phyloP scores from a whole-genome alignment of 2,888 invertebrate genomes.

The Cataglyphis albicans region DNA sequence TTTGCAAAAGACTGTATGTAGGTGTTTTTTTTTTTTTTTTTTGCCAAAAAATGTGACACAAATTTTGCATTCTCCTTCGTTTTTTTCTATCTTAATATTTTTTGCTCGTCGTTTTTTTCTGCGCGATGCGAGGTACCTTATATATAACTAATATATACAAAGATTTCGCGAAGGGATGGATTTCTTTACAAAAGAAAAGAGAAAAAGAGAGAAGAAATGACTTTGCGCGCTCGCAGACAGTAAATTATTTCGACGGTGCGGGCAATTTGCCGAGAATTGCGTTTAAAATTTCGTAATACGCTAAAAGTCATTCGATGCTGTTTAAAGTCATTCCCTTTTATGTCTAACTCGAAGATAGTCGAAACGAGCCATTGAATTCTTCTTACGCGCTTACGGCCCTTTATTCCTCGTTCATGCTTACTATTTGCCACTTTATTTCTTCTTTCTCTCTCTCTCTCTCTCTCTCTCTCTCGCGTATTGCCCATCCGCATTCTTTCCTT shows the following conservation, averaged over 20 bases:
- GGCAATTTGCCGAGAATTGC: conserved; percentile 39
- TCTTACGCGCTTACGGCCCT: conserved; percentile 53
- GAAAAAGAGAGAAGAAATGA: not conserved
- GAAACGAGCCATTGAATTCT: conserved; percentile 70
- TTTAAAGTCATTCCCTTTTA: conserved; percentile 71
- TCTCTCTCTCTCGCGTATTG: not conserved
- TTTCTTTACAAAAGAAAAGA: conserved; percentile 15
- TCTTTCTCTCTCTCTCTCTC: not conserved
- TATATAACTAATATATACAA: conserved; percentile 7
- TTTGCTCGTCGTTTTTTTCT: not conserved
- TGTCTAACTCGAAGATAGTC: conserved; percentile 68
- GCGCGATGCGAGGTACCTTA: not conserved
- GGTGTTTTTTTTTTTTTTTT: too few species aligned
- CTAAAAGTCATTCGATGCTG: conserved; percentile 61
- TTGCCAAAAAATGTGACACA: not conserved
- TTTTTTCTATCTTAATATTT: not conserved
- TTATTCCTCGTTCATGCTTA: conserved; percentile 61
- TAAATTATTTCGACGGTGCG: conserved; percentile 18
- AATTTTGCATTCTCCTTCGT: not conserved
- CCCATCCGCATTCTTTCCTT: conserved; percentile 12
- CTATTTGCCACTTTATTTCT: conserved; percentile 60
- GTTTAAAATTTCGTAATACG: conserved; percentile 48
- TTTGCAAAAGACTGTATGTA: not conserved
- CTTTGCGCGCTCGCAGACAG: not conserved
- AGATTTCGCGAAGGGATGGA: conserved; percentile 15